phyloP scores from a whole-genome alignment of 2,797 vertebrate species.

The Sus cebifrons region DNA sequence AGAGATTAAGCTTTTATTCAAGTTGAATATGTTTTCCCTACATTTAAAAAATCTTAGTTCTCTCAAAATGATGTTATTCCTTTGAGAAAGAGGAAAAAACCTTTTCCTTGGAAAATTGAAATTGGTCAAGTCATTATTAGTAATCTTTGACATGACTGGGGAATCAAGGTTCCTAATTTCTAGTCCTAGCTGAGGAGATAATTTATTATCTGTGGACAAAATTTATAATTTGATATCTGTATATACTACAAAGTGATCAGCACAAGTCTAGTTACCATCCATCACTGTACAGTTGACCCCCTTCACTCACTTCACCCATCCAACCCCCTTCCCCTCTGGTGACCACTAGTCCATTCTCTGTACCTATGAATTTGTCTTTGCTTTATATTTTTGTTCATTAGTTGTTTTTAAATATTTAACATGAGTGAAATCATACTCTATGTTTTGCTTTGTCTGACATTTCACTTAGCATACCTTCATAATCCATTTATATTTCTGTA shows the following conservation, averaged over 20 bases:
- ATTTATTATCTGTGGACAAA: neutral
- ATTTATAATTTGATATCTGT: neutral
- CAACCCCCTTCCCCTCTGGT: rapidly evolving
- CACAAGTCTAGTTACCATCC: neutral
- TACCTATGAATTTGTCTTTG: neutral
- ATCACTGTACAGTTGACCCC: neutral
- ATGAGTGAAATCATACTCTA: neutral
- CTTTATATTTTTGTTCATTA: neutral
- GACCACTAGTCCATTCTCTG: neutral
- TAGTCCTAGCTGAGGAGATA: neutral
- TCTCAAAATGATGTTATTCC: slow-evolving; percentile 5
- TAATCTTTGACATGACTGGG: neutral
- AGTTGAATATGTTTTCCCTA: neutral
- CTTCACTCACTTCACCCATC: neutral
- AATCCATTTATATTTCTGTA: neutral
- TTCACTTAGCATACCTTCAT: neutral
- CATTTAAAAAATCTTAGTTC: slow-evolving; percentile 20
- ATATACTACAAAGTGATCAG: neutral
- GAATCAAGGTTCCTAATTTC: slow-evolving; percentile 39
- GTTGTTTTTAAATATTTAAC: neutral
- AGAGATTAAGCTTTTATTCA: slow-evolving; percentile 26
- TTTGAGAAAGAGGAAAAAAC: neutral
- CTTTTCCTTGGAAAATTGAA: neutral
- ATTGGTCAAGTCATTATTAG: neutral
- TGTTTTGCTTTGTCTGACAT: neutral